A percentile compares a stretch with the other conserved stretches of the same genome.
phyloP scores from a whole-genome alignment of 2,797 vertebrate species.

The Masticophis lateralis region DNA sequence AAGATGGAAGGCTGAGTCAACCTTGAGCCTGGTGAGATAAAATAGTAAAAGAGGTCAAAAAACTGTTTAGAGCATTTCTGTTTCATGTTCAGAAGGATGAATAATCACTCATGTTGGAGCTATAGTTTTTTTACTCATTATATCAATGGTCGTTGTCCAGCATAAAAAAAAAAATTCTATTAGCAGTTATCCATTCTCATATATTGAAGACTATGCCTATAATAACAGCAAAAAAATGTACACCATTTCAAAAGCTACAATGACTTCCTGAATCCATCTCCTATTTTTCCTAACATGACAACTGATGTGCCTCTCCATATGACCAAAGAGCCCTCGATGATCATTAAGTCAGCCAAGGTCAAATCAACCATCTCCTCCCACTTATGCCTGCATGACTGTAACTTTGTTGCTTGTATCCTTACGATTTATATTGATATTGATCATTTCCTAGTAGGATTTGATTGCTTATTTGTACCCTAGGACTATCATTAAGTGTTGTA shows the following conservation, averaged over 20 bases:
- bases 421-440: no score
- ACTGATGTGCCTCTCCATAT: not conserved
- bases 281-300: not conserved
- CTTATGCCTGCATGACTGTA: no score
- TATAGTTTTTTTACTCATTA: not conserved
- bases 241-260: not conserved
- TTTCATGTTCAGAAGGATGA: not conserved
- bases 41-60: not conserved
- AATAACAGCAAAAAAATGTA: slow-evolving; percentile 1
- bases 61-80: not conserved
- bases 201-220: slow-evolving; percentile 7
- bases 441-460: no score
- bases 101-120: not conserved
- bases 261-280: not conserved
- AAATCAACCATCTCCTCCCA: not conserved
- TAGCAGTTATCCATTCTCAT: slow-evolving; percentile 23
- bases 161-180: slow-evolving; percentile 8
- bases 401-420: no score
- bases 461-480: no score
- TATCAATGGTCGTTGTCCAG: not conserved
- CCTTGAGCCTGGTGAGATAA: no score
- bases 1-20: no score
- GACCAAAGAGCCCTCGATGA: not conserved
- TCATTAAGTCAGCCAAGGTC: not conserved
- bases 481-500: no score